phyloP scores from a whole-genome alignment of 2,888 invertebrate species.

The Dimorphilus gyrociliatus region DNA sequence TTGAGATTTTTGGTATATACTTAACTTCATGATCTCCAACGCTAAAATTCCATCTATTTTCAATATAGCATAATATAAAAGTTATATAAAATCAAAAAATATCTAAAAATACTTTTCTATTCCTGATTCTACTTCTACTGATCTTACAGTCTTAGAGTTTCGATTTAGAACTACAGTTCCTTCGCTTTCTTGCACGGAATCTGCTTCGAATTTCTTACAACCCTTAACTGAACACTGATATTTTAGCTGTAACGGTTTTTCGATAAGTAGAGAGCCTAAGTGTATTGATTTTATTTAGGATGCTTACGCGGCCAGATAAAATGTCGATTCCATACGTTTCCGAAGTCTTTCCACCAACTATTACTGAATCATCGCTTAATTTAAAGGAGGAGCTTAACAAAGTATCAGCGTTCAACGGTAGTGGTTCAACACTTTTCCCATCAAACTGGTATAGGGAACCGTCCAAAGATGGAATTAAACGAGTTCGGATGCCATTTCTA shows the following conservation, averaged over 20 bases:
- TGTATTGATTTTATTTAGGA: too few relatives aligned
- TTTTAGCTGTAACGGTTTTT: constrained; percentile 18
- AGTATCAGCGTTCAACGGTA: constrained; percentile 70
- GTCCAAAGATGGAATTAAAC: constrained; percentile 77
- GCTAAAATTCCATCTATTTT: constrained; percentile 74
- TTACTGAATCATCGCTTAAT: constrained; percentile 43
- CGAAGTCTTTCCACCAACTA: constrained; percentile 61
- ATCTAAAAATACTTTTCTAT: constrained; percentile 50
- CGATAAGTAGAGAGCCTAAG: too few relatives aligned
- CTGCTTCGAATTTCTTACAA: constrained; percentile 17
- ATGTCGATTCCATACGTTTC: constrained; percentile 69
- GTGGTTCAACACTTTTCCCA: constrained; percentile 65
- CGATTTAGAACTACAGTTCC: constrained; percentile 61
- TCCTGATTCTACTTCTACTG: constrained; percentile 69
- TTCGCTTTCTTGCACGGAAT: constrained; percentile 18
- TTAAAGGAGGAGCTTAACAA: constrained; percentile 63
- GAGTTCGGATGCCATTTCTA: constrained; percentile 29
- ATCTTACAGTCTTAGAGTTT: constrained; percentile 69
- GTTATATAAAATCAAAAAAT: not conserved
- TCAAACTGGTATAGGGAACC: constrained; percentile 82
- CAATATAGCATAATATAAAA: constrained; percentile 1
- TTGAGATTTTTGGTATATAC: not conserved
- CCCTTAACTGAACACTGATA: constrained; percentile 26
- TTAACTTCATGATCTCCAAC: constrained; percentile 67
- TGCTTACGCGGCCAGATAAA: constrained; percentile 44